Conservation (phyloP, 2,888 invertebrate species). For the Polydrusus tereticollis region DNA sequence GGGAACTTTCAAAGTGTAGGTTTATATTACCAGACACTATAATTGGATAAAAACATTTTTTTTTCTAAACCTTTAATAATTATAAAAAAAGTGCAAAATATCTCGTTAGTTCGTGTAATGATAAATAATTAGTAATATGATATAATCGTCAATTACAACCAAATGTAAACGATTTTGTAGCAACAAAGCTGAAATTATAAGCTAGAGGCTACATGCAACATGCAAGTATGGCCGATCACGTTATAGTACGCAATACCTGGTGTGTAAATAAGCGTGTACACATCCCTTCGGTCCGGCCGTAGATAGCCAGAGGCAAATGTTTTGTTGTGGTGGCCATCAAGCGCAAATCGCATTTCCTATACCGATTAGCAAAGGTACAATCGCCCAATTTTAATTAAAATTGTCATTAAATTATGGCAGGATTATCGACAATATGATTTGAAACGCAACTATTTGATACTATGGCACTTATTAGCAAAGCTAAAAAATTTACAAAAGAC, state of each 20-base stretch:
- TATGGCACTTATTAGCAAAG: no score
- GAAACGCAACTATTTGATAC: no score
- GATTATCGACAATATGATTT: no score
- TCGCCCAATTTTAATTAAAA: background rate
- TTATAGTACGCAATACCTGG: slow-evolving; percentile 11
- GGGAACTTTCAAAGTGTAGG: no score
- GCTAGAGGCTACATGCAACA: background rate
- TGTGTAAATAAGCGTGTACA: slow-evolving; percentile 19
- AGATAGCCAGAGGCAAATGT: background rate
- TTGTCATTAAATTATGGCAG: background rate
- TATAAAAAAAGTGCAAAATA: no score
- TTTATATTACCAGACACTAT: no score
- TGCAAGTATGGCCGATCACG: slow-evolving; percentile 4
- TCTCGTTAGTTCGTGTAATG: no score
- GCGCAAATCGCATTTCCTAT: slow-evolving; percentile 1
- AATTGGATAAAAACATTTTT: no score
- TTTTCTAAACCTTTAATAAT: no score
- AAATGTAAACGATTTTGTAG: background rate
- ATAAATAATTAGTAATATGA: no score
- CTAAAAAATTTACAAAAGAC: no score
- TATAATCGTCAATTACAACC: background rate
- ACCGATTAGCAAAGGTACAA: slow-evolving; percentile 1
- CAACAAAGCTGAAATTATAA: slow-evolving; percentile 14
- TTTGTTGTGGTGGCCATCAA: background rate
- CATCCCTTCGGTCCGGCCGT: background rate